A percentile compares a stretch with the other conserved stretches of the same genome.
phyloP scores from a whole-genome alignment of 35 echinoderm and acorn worm genomes.

The Apostichopus japonicus region DNA sequence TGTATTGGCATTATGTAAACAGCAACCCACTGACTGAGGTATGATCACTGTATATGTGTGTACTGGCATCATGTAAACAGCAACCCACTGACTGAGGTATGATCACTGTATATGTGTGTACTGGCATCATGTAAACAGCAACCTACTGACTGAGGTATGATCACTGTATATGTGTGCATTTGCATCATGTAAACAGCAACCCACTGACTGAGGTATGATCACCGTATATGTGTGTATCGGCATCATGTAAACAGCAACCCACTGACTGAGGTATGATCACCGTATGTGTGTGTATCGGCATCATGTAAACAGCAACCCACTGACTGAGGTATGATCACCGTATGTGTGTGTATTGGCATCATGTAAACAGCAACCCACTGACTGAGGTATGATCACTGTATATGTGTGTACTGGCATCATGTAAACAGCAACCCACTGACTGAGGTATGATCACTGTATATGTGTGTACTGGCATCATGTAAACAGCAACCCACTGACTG shows the following conservation, averaged over 20 bases:
- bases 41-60: not conserved
- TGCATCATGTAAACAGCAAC: not conserved
- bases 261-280: conserved; percentile 67
- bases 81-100: conserved; percentile 79
- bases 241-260: conserved; percentile 15
- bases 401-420: too few species aligned
- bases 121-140: not conserved
- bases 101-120: too few species aligned
- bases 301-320: conserved; percentile 24
- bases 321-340: conserved; percentile 63
- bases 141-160: conserved; percentile 75
- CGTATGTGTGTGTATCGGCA: too few species aligned
- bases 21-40: conserved; percentile 78
- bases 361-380: conserved; percentile 38
- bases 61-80: too few species aligned
- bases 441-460: conserved; percentile 52
- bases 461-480: too few species aligned
- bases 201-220: conserved; percentile 72
- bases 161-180: too few species aligned
- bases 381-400: conserved; percentile 59
- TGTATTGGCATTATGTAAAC: too few species aligned
- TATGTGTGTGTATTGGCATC: too few species aligned
- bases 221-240: too few species aligned
- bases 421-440: conserved; percentile 48
- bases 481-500: conserved; percentile 56